phyloP scores from a whole-genome alignment of 2,113 vertebrate species.

The Pituophis catenifer region DNA sequence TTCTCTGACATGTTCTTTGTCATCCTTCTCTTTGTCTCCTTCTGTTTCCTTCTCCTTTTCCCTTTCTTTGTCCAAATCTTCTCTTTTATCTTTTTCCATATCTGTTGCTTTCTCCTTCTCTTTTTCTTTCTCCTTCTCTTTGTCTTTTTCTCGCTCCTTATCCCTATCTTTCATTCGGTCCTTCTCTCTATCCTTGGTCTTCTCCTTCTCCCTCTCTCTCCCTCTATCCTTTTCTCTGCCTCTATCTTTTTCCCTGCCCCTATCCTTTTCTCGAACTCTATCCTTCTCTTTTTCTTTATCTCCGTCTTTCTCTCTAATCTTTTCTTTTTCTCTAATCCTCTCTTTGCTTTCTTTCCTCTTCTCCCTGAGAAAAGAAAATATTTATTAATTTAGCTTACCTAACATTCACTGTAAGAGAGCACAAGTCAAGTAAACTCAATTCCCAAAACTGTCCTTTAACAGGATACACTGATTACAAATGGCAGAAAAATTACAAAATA shows the following conservation, averaged over 20 bases:
- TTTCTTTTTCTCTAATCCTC: conserved; percentile 33
- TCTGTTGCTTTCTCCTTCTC: conserved; percentile 62
- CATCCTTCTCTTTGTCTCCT: conserved; percentile 48
- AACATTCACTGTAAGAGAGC: neutral
- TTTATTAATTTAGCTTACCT: conserved; percentile 36
- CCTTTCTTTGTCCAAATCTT: conserved; percentile 57
- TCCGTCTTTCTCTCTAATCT: neutral
- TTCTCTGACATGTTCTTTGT: conserved; percentile 53
- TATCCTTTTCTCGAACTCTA: conserved; percentile 62
- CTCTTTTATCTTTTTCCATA: conserved; percentile 66
- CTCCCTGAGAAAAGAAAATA: conserved; percentile 70
- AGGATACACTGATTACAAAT: neutral
- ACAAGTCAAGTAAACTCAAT: neutral
- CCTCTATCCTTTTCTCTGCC: conserved; percentile 67
- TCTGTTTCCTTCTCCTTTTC: conserved; percentile 48
- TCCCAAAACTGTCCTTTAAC: neutral
- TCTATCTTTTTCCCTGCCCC: conserved; percentile 67
- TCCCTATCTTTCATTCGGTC: conserved; percentile 70
- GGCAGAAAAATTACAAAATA: neutral
- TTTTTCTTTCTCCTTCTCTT: conserved; percentile 65
- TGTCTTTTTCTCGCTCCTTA: conserved; percentile 68
- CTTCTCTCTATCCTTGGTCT: conserved; percentile 65
- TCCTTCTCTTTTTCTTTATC: conserved; percentile 57
- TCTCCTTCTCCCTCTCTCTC: conserved; percentile 72
- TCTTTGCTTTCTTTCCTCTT: conserved; percentile 73